Conservation (phyloP, 2,888 invertebrate genomes). For the Hypomecis punctinalis region DNA sequence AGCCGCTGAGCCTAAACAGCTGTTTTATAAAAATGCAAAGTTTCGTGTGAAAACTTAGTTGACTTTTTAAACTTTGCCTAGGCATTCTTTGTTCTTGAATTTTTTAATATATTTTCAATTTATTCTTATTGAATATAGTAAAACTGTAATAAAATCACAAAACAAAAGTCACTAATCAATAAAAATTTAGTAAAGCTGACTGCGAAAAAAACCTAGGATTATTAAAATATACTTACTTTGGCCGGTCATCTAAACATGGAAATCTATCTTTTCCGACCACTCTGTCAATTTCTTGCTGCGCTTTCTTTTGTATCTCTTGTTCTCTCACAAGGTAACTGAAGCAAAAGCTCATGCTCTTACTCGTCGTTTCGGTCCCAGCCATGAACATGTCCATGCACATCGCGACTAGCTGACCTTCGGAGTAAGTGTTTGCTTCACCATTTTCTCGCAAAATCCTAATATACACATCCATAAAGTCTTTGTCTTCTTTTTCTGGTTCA, state of each 20-base stretch:
- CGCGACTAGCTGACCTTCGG: constrained; percentile 91
- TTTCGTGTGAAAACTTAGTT: too few species aligned
- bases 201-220: too few species aligned
- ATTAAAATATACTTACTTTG: constrained; percentile 80
- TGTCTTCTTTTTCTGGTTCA: constrained; percentile 85
- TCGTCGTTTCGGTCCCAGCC: constrained; percentile 95
- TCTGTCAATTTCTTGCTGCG: constrained; percentile 91
- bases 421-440: constrained; percentile 83
- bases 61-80: too few species aligned
- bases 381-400: constrained; percentile 94
- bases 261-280: constrained; percentile 88
- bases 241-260: constrained; percentile 89
- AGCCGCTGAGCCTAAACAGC: too few species aligned
- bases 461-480: constrained; percentile 94
- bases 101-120: too few species aligned
- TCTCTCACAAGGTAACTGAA: constrained; percentile 90
- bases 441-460: constrained; percentile 87
- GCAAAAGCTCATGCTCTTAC: constrained; percentile 90
- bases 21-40: neutral
- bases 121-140: too few species aligned
- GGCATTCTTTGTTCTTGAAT: too few species aligned
- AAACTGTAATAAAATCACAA: too few species aligned
- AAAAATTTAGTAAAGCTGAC: too few species aligned
- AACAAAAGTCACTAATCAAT: too few species aligned
- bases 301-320: constrained; percentile 89